Percentiles rank a stretch among this genome's conserved stretches.
phyloP scores from a whole-genome alignment of 2,797 vertebrate species.

The Mus spretus region DNA sequence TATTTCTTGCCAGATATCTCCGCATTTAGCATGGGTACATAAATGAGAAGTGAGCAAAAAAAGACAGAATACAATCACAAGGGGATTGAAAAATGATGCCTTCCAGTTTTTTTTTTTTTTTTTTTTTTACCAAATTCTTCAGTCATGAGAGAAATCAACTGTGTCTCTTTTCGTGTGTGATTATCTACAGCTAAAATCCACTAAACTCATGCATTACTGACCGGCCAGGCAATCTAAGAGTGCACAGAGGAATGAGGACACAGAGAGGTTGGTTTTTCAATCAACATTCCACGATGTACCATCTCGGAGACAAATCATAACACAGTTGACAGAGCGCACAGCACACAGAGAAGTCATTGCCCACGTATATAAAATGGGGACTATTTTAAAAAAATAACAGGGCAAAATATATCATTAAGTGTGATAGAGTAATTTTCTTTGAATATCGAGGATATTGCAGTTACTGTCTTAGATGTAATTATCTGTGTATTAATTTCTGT shows the following conservation, averaged over 20 bases:
- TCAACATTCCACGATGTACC: slow-evolving; percentile 29
- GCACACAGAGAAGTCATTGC: slow-evolving; percentile 1
- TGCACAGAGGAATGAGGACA: slow-evolving; percentile 1
- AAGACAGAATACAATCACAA: slow-evolving; percentile 7
- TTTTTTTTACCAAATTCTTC: slow-evolving; percentile 27
- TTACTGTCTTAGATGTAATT: slow-evolving; percentile 1
- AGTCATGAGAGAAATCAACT: slow-evolving; percentile 49
- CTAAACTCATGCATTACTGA: not conserved
- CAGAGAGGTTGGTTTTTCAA: not conserved
- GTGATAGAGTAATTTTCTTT: slow-evolving; percentile 32
- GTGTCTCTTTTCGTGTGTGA: not conserved
- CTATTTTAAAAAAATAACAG: not conserved
- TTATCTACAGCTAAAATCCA: slow-evolving; percentile 39
- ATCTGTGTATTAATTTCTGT: slow-evolving; percentile 39
- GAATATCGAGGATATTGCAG: not conserved
- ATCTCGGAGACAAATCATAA: slow-evolving; percentile 50
- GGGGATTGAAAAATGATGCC: not conserved
- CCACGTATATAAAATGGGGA: not conserved
- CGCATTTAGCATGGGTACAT: slow-evolving; percentile 37
- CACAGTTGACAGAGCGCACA: slow-evolving; percentile 1
- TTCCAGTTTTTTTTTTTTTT: not conserved
- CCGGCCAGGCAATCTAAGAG: slow-evolving; percentile 26
- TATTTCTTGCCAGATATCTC: slow-evolving; percentile 27
- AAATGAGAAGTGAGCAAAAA: slow-evolving; percentile 46
- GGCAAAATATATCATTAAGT: slow-evolving; percentile 44